These are phyloP conservation scores for Cyphomyrus plagiostoma DNA, from an alignment of 2,113 vertebrate species.

Conservation along the genomic window DNA sequence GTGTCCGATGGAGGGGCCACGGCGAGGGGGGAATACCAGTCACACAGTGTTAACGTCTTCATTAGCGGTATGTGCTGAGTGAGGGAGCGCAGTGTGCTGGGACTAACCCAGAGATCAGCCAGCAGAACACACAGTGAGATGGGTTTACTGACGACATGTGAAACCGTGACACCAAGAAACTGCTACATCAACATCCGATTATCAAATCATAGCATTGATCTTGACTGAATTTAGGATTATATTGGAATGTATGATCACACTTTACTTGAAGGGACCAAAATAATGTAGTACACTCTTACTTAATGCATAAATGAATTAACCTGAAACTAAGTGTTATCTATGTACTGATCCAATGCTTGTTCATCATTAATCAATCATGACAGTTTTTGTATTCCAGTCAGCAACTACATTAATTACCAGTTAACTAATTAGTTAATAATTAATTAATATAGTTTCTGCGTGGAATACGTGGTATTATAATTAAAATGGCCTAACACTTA, in stretches of 20 bases:
- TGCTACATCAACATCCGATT: not conserved
- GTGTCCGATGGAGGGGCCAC: not conserved
- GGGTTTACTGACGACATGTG: not conserved
- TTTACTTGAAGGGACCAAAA: not conserved
- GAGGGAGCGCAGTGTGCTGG: not conserved
- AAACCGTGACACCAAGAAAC: not conserved
- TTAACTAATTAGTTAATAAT: not conserved
- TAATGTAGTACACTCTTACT: not conserved
- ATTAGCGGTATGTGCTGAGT: not conserved
- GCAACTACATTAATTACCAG: not conserved
- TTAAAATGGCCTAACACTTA: not conserved
- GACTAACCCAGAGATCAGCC: not conserved
- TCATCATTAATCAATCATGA: not conserved
- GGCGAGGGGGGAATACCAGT: not conserved
- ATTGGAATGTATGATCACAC: not conserved
- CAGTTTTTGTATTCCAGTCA: not conserved
- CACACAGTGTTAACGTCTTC: not conserved
- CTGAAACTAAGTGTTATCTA: not conserved
- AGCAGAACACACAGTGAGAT: not conserved
- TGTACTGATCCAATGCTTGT: not conserved
- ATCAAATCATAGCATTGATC: not conserved
- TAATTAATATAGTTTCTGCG: not conserved
- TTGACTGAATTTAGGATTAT: not conserved
- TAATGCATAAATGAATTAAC: not conserved
- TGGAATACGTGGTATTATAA: not conserved